Base-by-base conservation (phyloP, 2,888 invertebrate species). In the Caenorhabditis sp. region DNA sequence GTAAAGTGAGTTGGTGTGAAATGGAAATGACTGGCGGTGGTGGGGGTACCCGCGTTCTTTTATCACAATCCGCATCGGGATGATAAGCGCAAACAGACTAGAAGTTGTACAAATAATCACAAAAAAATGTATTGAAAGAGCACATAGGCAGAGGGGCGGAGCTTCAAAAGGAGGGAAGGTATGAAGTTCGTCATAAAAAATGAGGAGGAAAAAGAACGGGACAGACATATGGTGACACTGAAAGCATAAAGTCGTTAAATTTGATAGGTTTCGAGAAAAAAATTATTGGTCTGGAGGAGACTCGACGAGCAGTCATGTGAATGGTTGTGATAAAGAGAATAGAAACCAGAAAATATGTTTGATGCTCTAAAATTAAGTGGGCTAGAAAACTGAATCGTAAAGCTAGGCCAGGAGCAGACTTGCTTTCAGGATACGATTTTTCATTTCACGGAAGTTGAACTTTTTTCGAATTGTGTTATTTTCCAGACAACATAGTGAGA, bases 1-100 rank as follows among this genome's bases (percentile, higher is more conserved):
- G 49, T 35, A 51, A 66, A 51, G 31, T 41, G n/a, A n/a, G n/a
- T n/a, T n/a, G 41, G 38, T 59, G 38, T 38, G 38, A 47, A 63
- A 44, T 44, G 26, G 35, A 47, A 49, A 47, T 49, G 24, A n/a
- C n/a, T n/a, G 19, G 68, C n/a, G 35, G 59, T 7, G 77, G 77
- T 56, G 38, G n/a, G n/a, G n/a, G n/a, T n/a, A n/a, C 19, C 63
- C 38, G 79, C 63, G 79, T 79, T 79, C 70, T 79, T 79, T 79
- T 79, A 79, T 79, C 79, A 70, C 24, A 61, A 41, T n/a, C 31
- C 26, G 54, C 54, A 56, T 70, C 12, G 6, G 38, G 47, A 35
- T 64, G 79, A 79, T 70, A 79, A 79, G 70, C 64, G 70, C 79
- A 70, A 79, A 79, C 61, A 79, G 70, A 79, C 79, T 79, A 79